These are phyloP conservation scores for Pharmacophagus antenor DNA, from an alignment of 2,888 invertebrate species.

Conservation along the genomic window DNA sequence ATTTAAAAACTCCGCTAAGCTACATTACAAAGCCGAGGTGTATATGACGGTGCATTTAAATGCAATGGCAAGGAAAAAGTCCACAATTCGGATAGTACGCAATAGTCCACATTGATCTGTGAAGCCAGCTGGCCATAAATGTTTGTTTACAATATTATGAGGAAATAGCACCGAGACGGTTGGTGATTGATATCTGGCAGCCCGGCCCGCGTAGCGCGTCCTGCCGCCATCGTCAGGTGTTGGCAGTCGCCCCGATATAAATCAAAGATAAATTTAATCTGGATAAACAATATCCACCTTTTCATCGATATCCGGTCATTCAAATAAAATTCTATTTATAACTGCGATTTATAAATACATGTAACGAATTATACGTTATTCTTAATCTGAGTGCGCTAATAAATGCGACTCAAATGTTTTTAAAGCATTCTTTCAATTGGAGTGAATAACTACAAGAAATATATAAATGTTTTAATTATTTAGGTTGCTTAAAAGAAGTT, in stretches of 20 bases:
- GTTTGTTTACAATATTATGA: conserved; percentile 15
- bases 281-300: conserved; percentile 31
- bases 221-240: conserved; percentile 41
- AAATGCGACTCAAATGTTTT: not conserved
- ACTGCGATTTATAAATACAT: not conserved
- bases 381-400: not conserved
- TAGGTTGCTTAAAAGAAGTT: too few species aligned
- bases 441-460: too few species aligned
- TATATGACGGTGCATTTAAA: too few species aligned
- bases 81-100: not conserved
- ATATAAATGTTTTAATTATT: too few species aligned
- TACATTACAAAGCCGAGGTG: too few species aligned
- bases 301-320: conserved; percentile 17
- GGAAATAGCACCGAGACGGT: conserved; percentile 25
- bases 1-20: too few species aligned
- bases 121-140: conserved; percentile 5
- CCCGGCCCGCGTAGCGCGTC: conserved; percentile 4
- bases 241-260: conserved; percentile 43
- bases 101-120: not conserved
- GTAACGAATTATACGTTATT: not conserved
- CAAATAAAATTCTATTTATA: conserved; percentile 24
- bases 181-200: conserved; percentile 29
- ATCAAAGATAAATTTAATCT: conserved; percentile 45
- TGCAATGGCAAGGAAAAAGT: too few species aligned
- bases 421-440: too few species aligned